Evolutionary conservation across 1,140 invertebrate genomes (phyloP).

Genomic region (Solenopsis fugax): DNA sequence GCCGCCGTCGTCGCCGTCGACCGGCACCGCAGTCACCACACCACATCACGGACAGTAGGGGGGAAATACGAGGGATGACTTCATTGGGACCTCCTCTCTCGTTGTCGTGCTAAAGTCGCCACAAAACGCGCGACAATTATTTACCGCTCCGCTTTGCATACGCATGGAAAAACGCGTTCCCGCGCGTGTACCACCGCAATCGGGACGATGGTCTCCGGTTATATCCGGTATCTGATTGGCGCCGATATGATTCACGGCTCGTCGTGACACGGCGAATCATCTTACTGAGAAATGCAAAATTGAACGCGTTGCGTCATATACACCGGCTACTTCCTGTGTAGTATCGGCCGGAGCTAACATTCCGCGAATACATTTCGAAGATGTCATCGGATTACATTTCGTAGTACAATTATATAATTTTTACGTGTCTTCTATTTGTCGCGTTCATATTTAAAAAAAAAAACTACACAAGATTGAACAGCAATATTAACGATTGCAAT

Average conservation of each 20-base stretch:
- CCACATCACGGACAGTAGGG: slow-evolving; percentile 22
- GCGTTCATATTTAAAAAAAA: not conserved
- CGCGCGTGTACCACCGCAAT: not conserved
- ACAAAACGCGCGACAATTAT: slow-evolving; percentile 17
- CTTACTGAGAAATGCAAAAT: slow-evolving; percentile 73
- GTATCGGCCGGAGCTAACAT: slow-evolving; percentile 2
- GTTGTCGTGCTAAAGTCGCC: slow-evolving; percentile 42
- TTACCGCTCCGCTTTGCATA: slow-evolving; percentile 16
- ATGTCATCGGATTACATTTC: not conserved
- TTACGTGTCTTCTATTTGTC: not conserved
- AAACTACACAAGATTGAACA: not conserved
- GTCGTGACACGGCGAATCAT: slow-evolving; percentile 68
- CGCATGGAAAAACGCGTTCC: slow-evolving; percentile 30
- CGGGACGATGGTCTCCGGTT: not conserved
- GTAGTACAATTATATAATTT: not conserved
- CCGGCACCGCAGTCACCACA: slow-evolving; percentile 7
- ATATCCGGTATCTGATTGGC: slow-evolving; percentile 65
- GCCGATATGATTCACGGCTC: slow-evolving; percentile 68
- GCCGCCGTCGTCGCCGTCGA: not conserved
- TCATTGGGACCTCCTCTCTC: slow-evolving; percentile 61
- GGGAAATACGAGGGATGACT: slow-evolving; percentile 70
- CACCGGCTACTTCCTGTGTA: slow-evolving; percentile 44
- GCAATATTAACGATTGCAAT: not conserved
- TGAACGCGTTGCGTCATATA: slow-evolving; percentile 64
- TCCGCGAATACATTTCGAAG: slow-evolving; percentile 32